Evolutionary conservation across 2,113 vertebrate genomes (phyloP), one percentile per base, ranked within the genome.

Genomic region (Eonycteris spelaea): DNA sequence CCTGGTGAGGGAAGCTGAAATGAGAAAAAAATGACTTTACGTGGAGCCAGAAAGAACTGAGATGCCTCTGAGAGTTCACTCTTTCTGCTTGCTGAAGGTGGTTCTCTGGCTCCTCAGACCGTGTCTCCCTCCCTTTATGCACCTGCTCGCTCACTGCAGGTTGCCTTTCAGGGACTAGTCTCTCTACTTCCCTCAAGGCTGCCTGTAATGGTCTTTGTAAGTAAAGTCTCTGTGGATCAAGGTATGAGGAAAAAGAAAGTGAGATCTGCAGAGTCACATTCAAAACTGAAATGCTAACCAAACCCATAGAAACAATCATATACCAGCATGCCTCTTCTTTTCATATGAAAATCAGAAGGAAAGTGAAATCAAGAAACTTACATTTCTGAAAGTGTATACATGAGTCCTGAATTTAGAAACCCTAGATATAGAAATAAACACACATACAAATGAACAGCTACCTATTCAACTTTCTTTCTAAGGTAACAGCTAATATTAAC

Each of bases 1-100:
- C 59, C 90, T 86, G 14, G n/a, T n/a, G 33, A 74, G 9, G 30
- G 53, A 75, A 75, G 45, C 16, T n/a, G 68, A 73, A 67, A 35
- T 51, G 83, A 96, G 84, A 94, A 38, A 86, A 84, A 74, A 10
- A 67, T 88, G 89, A 73, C 91, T 51, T 91, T 65, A 94, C 89
- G 61, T 74, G 88, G 48, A 33, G 15, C 75, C 73, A 92, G 93
- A 94, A 71, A 96, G 91, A 53, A 73, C 5, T 22, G 35, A 51
- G n/a, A 73, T 38, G 73, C 24, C 19, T 15, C 24, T 67, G 38
- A 30, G 68, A 61, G 57, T 48, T 6, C 14, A n/a, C 57, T 28
- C 38, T 63, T 61, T 67, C 33, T 53, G 82, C 43, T 63, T 65
- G 3, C 6, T 4, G 67, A 68, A 92, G n/a, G 28, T 43, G 61